phyloP scores from a whole-genome alignment of 2,888 invertebrate genomes.

The Bhutanitis thaidina region DNA sequence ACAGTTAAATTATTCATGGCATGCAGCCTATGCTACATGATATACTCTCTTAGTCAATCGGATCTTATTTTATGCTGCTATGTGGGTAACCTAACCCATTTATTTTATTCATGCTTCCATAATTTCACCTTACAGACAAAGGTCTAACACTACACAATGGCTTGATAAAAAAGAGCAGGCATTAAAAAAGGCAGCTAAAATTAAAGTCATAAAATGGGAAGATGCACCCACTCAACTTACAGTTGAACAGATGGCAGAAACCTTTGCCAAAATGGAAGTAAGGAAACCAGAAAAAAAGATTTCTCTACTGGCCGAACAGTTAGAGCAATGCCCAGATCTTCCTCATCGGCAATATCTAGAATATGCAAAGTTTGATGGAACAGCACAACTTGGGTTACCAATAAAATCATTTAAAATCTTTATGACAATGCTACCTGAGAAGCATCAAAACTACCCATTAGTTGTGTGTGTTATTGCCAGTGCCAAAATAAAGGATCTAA shows the following conservation, averaged over 20 bases:
- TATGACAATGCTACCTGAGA: conserved; percentile 91
- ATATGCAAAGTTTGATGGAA: conserved; percentile 95
- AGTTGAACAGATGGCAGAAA: conserved; percentile 79
- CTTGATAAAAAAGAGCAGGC: conserved; percentile 94
- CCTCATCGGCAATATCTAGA: conserved; percentile 93
- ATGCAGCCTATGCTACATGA: too few relatives aligned
- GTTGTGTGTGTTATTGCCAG: conserved; percentile 88
- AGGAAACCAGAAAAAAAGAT: conserved; percentile 49
- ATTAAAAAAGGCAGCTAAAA: conserved; percentile 87
- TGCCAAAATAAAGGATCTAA: conserved; percentile 93
- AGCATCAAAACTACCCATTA: conserved; percentile 91
- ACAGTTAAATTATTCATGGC: too few relatives aligned
- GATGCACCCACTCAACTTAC: conserved; percentile 69
- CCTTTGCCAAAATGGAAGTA: conserved; percentile 74
- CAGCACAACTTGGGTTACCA: conserved; percentile 87
- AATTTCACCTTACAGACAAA: conserved; percentile 74
- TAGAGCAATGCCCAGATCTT: conserved; percentile 87
- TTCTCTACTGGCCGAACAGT: conserved; percentile 87
- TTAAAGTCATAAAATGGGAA: conserved; percentile 87
- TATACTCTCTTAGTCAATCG: too few relatives aligned
- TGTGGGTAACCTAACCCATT: too few relatives aligned
- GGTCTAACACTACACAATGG: conserved; percentile 93
- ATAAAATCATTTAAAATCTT: conserved; percentile 94
- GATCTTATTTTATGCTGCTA: too few relatives aligned
- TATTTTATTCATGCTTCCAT: too few relatives aligned